phyloP scores from a whole-genome alignment of 2,797 vertebrate genomes.

The Leucoraja ocellata region DNA sequence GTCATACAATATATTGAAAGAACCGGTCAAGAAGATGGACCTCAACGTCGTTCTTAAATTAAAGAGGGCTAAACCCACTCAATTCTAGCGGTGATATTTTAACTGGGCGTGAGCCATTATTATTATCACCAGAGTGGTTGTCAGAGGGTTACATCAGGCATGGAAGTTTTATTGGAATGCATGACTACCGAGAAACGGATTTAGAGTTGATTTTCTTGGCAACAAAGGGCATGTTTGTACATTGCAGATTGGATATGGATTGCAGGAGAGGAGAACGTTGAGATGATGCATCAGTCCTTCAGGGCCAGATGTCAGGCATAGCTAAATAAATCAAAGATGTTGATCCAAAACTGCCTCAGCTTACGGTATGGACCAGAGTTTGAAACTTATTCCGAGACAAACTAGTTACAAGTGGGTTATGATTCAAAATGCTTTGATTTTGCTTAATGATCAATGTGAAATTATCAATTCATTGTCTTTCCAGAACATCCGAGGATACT shows the following conservation, averaged over 20 bases:
- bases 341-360: constrained; percentile 27
- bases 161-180: no score
- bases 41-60: no score
- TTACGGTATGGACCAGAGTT: constrained; percentile 14
- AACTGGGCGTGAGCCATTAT: no score
- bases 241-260: constrained; percentile 28
- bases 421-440: constrained; percentile 5
- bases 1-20: no score
- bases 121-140: no score
- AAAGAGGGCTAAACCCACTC: no score
- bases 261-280: constrained; percentile 29
- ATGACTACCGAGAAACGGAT: constrained; percentile 26
- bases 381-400: constrained; percentile 30
- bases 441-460: constrained; percentile 1
- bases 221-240: neutral
- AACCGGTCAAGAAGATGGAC: no score
- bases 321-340: constrained; percentile 17
- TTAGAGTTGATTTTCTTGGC: constrained; percentile 21
- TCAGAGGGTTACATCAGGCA: no score
- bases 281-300: constrained; percentile 32
- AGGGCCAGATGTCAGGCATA: constrained; percentile 28
- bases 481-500: neutral
- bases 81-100: no score
- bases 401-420: neutral
- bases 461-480: constrained; percentile 32